Conservation (phyloP, 2,113 vertebrate species). For the Mirounga angustirostris region DNA sequence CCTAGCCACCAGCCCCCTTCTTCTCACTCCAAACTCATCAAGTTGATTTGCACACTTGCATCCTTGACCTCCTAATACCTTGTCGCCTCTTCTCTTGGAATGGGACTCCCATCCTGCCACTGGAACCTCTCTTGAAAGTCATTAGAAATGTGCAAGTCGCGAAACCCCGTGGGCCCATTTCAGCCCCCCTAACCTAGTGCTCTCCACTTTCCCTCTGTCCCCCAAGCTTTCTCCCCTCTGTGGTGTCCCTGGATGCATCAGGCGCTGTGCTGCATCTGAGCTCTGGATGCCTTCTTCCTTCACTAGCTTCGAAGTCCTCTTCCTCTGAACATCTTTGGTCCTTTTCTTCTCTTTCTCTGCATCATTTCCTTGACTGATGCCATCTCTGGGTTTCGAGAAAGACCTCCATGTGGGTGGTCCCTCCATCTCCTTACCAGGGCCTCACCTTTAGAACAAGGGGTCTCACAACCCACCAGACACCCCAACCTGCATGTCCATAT, state of each 20-base stretch:
- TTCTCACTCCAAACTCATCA: not conserved
- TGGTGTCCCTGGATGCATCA: not conserved
- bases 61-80: not conserved
- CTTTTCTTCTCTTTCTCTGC: not conserved
- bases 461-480: not conserved
- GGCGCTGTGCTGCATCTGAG: not conserved
- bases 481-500: not conserved
- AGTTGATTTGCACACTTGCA: not conserved
- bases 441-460: not conserved
- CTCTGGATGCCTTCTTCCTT: not conserved
- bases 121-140: not conserved
- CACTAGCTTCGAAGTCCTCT: not conserved
- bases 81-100: not conserved
- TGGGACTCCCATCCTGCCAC: not conserved
- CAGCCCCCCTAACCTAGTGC: fast-evolving
- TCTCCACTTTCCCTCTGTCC: not conserved
- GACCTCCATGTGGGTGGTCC: not conserved
- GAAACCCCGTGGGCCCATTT: fast-evolving
- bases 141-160: not conserved
- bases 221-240: not conserved
- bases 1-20: not conserved
- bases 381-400: not conserved
- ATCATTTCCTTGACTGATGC: not conserved
- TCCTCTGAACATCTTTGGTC: not conserved
- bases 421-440: not conserved